These are phyloP conservation scores for Temnothorax longispinosus DNA, from an alignment of 1,140 invertebrate genomes.

Conservation along the genomic window DNA sequence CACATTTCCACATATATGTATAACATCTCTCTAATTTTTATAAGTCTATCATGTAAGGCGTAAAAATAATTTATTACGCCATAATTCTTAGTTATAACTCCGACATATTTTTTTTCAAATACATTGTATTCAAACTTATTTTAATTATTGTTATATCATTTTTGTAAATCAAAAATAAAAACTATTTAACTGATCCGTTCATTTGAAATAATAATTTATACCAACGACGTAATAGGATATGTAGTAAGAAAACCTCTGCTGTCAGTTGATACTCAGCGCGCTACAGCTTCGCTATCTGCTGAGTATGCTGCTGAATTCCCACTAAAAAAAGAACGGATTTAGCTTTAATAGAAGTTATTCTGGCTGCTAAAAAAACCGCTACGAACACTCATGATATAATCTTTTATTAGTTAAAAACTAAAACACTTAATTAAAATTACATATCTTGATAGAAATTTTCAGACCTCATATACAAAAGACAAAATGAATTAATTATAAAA, in stretches of 20 bases:
- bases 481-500: neutral
- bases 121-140: neutral
- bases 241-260: neutral
- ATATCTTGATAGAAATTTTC: neutral
- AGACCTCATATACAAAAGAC: neutral
- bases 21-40: neutral
- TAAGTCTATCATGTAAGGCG: neutral
- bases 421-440: neutral
- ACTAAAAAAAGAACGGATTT: neutral
- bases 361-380: too few species aligned
- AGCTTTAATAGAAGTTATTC: neutral
- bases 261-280: constrained; percentile 13
- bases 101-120: neutral
- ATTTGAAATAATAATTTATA: constrained; percentile 19
- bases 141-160: neutral
- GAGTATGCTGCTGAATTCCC: constrained; percentile 17
- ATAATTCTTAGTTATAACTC: neutral
- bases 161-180: constrained; percentile 26
- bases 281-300: constrained; percentile 6
- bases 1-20: neutral
- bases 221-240: neutral
- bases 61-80: neutral
- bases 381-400: neutral
- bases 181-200: neutral
- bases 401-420: constrained; percentile 3